These are phyloP conservation scores for Clarias fuscus DNA, from an alignment of 2,797 vertebrate species.

Conservation along the genomic window DNA sequence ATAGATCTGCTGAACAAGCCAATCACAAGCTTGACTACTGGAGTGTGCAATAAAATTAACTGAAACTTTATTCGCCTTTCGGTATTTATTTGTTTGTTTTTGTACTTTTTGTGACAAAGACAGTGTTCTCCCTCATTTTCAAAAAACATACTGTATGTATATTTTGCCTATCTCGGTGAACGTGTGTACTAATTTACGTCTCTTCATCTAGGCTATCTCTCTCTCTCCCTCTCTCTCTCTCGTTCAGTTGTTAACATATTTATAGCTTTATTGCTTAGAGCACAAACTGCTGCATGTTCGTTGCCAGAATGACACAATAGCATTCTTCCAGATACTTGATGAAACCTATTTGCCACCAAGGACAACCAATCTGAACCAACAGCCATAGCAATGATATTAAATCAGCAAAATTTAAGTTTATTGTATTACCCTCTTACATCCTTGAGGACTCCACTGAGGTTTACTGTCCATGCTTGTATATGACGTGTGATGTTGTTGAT, in stretches of 20 bases:
- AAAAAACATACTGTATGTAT: too few relatives aligned
- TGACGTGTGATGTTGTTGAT: not conserved
- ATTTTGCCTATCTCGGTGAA: too few relatives aligned
- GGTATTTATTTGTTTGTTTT: not conserved
- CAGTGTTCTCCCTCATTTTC: too few relatives aligned
- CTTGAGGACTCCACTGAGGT: not conserved
- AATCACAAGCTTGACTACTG: not conserved
- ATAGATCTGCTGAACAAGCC: slow-evolving; percentile 17
- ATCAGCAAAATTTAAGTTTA: not conserved
- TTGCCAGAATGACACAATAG: slow-evolving; percentile 18
- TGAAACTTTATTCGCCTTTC: not conserved
- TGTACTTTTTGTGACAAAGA: too few relatives aligned
- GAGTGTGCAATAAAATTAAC: not conserved
- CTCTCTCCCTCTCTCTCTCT: not conserved
- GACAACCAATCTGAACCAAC: not conserved
- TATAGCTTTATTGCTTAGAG: slow-evolving; percentile 30
- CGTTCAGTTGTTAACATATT: slow-evolving; percentile 24
- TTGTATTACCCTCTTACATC: slow-evolving; percentile 2
- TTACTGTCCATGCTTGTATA: not conserved
- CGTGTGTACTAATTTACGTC: too few relatives aligned
- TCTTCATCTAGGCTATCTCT: not conserved
- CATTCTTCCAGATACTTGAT: not conserved
- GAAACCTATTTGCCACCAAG: not conserved
- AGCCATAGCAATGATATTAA: not conserved
- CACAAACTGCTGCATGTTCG: slow-evolving; percentile 18